Evolutionary conservation across 2,797 vertebrate genomes (phyloP).

Genomic region (Falco naumanni): DNA sequence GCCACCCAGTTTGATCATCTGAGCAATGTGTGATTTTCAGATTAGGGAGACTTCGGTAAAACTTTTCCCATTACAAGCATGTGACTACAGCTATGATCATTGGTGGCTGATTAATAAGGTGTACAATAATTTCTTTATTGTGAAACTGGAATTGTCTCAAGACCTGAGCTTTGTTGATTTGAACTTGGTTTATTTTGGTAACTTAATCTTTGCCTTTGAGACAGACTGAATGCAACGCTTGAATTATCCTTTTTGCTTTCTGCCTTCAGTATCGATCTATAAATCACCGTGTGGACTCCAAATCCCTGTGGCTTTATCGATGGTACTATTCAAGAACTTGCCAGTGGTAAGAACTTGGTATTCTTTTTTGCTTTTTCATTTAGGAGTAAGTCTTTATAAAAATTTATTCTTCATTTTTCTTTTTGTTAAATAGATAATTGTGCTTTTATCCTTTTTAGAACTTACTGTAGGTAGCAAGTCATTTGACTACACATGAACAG

Average conservation of each 20-base stretch:
- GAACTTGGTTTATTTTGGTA: background rate
- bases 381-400: background rate
- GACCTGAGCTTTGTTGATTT: background rate
- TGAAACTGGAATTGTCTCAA: background rate
- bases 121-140: background rate
- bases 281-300: slow-evolving; percentile 89
- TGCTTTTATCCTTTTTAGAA: background rate
- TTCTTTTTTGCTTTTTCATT: background rate
- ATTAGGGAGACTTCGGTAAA: background rate
- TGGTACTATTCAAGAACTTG: slow-evolving; percentile 89
- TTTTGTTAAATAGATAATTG: background rate
- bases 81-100: background rate
- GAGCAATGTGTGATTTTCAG: background rate
- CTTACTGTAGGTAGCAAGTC: background rate
- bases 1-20: background rate
- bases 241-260: background rate
- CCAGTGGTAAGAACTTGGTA: slow-evolving; percentile 84
- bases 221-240: background rate
- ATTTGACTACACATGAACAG: background rate
- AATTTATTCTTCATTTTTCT: background rate
- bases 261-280: slow-evolving; percentile 91
- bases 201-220: background rate
- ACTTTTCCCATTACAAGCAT: background rate
- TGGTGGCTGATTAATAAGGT: background rate
- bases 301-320: slow-evolving; percentile 86